Conservation (phyloP, 2,888 invertebrate genomes). For the Lasioglossum leucozonium region DNA sequence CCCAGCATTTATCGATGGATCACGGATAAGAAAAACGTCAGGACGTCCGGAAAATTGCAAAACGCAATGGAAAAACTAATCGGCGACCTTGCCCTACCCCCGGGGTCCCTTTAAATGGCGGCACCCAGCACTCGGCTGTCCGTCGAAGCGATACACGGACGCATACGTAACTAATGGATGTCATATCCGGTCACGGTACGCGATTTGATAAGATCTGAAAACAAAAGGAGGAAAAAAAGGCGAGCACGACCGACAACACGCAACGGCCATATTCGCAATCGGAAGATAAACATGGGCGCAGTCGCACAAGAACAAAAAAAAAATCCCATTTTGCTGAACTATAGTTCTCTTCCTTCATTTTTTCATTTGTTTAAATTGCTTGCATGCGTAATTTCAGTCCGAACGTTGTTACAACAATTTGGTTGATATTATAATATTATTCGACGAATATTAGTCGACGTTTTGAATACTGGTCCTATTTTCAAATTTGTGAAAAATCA, state of each 20-base stretch:
- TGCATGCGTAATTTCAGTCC: too few species aligned
- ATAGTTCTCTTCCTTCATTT: background rate
- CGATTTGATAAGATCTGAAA: constrained; percentile 57
- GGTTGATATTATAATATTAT: too few species aligned
- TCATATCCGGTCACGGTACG: constrained; percentile 63
- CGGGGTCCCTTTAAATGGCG: constrained; percentile 54
- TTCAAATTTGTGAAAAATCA: too few species aligned
- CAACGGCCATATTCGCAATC: constrained; percentile 36
- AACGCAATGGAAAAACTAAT: background rate
- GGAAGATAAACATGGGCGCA: constrained; percentile 49
- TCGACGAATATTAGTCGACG: too few species aligned
- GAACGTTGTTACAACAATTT: too few species aligned
- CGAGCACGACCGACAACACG: constrained; percentile 28
- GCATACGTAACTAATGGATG: constrained; percentile 55
- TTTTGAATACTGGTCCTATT: too few species aligned
- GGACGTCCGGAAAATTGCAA: background rate
- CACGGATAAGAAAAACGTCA: background rate
- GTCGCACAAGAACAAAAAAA: constrained; percentile 13
- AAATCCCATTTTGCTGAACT: constrained; percentile 8
- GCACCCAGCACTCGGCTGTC: constrained; percentile 39
- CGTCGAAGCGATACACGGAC: constrained; percentile 27
- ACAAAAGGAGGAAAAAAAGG: constrained; percentile 41
- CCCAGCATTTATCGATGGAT: background rate
- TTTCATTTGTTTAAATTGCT: too few species aligned
- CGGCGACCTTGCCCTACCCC: constrained; percentile 19